phyloP scores from a whole-genome alignment of 2,888 invertebrate genomes.

The Sarcophaga subvicina region DNA sequence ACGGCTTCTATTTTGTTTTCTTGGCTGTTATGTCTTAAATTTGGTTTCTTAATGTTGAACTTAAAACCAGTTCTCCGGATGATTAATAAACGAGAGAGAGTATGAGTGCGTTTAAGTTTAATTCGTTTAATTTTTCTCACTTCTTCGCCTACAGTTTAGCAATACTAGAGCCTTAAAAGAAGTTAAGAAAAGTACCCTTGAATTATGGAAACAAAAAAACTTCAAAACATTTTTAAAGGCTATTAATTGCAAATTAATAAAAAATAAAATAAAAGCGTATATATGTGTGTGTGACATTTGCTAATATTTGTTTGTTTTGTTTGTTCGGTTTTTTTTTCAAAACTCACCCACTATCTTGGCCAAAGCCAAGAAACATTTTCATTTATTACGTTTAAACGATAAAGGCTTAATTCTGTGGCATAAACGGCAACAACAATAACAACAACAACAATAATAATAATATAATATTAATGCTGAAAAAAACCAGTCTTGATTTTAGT shows the following conservation, averaged over 20 bases:
- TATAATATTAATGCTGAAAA: background rate
- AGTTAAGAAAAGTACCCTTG: conserved; percentile 50
- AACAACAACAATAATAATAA: background rate
- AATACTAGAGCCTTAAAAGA: background rate
- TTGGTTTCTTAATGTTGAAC: background rate
- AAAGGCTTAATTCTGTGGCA: conserved; percentile 63
- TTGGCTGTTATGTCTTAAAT: background rate
- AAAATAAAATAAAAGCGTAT: conserved; percentile 28
- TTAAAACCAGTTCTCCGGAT: conserved; percentile 55
- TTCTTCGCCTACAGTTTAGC: conserved; percentile 43
- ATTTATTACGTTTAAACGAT: conserved; percentile 60
- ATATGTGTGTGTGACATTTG: background rate
- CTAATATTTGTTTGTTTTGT: background rate
- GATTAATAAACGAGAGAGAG: conserved; percentile 38
- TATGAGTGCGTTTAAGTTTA: background rate
- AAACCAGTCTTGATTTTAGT: background rate
- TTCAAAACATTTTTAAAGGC: conserved; percentile 51
- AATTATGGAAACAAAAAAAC: conserved; percentile 32
- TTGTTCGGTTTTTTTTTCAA: background rate
- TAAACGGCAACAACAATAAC: conserved; percentile 31
- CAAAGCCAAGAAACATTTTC: conserved; percentile 58
- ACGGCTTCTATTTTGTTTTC: conserved; percentile 35
- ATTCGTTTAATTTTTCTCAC: conserved; percentile 60
- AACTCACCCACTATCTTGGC: conserved; percentile 62
- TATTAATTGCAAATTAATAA: conserved; percentile 69